phyloP scores from a whole-genome alignment of 2,888 invertebrate genomes.

The Autographa pulchrina region DNA sequence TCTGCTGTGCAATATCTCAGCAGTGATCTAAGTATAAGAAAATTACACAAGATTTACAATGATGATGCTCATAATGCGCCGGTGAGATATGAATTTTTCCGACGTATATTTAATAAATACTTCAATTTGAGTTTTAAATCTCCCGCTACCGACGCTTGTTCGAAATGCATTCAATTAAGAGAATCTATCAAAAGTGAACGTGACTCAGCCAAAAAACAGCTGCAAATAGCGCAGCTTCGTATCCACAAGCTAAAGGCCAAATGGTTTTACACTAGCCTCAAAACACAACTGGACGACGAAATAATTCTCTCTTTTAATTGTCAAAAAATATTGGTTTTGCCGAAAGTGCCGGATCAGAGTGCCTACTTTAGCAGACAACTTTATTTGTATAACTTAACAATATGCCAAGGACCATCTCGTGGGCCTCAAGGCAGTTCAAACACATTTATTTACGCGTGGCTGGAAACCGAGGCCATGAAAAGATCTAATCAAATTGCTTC shows the following conservation, averaged over 20 bases:
- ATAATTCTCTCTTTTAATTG: no score
- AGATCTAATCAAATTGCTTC: constrained; percentile 17
- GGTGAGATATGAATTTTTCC: constrained; percentile 15
- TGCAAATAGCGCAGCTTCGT: constrained; percentile 20
- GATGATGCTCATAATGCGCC: constrained; percentile 5
- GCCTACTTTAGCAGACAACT: constrained; percentile 1
- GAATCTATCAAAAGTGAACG: constrained; percentile 11
- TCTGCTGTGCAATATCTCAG: constrained; percentile 20
- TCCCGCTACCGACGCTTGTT: constrained; percentile 18
- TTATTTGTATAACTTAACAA: constrained; percentile 10
- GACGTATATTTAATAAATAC: constrained; percentile 18
- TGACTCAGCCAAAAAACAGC: constrained; percentile 11
- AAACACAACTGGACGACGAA: constrained; percentile 8
- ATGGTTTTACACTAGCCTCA: constrained; percentile 17
- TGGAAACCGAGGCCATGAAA: constrained; percentile 14
- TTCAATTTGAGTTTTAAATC: constrained; percentile 20
- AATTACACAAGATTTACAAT: constrained; percentile 7
- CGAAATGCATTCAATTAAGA: constrained; percentile 11
- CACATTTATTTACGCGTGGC: constrained; percentile 17
- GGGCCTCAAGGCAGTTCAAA: constrained; percentile 10
- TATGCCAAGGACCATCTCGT: constrained; percentile 15
- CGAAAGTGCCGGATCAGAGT: constrained; percentile 1
- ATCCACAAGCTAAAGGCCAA: constrained; percentile 22
- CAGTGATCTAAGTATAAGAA: constrained; percentile 17
- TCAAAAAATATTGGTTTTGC: constrained; percentile 12